These are phyloP conservation scores for Argyresthia albistria DNA, from an alignment of 2,888 invertebrate species.

Conservation along the genomic window DNA sequence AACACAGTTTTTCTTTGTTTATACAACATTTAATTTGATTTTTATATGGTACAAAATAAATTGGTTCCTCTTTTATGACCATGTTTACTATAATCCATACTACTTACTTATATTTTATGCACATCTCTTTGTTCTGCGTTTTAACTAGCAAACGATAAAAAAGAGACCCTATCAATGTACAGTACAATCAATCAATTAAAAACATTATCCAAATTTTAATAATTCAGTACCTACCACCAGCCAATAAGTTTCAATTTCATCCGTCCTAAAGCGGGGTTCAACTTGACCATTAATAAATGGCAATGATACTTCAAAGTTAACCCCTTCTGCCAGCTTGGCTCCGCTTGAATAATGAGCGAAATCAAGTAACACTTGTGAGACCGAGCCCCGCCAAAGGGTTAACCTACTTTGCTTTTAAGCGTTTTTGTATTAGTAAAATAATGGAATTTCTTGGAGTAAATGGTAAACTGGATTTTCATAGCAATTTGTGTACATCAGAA, in stretches of 20 bases:
- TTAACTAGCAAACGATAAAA: no score
- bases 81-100: no score
- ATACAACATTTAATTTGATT: no score
- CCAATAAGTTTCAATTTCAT: slow-evolving; percentile 33
- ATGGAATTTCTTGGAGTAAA: neutral
- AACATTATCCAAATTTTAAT: no score
- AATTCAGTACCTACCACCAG: neutral
- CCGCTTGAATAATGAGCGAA: slow-evolving; percentile 41
- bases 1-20: no score
- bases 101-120: no score
- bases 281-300: slow-evolving; percentile 71
- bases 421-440: slow-evolving; percentile 4
- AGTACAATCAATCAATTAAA: no score
- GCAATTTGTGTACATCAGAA: no score
- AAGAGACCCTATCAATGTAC: no score
- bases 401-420: neutral
- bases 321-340: slow-evolving; percentile 33
- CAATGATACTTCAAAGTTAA: slow-evolving; percentile 70
- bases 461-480: neutral
- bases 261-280: slow-evolving; percentile 28
- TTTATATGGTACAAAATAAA: no score
- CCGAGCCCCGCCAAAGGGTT: slow-evolving; percentile 20
- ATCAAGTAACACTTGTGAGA: slow-evolving; percentile 20
- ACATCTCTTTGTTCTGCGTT: no score
- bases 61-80: no score